A percentile compares a stretch with the other conserved stretches of the same genome.
These are phyloP conservation scores for Bufo gargarizans DNA, from an alignment of 2,113 vertebrate genomes.

Conservation along the genomic window DNA sequence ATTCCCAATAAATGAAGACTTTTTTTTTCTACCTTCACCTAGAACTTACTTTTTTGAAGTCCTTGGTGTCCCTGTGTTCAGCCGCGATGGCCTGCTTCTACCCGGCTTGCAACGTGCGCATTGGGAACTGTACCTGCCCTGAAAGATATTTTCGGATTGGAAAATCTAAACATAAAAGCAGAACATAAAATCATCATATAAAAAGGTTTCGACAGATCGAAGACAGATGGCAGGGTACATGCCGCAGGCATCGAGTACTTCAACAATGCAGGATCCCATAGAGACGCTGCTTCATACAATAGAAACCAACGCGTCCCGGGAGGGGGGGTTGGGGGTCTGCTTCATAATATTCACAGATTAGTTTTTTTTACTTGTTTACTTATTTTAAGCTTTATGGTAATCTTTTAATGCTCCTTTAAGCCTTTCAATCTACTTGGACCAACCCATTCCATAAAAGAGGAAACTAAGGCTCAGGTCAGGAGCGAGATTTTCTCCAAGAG, in stretches of 20 bases:
- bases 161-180: not conserved
- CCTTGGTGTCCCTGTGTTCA: slow-evolving; percentile 65
- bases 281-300: not conserved
- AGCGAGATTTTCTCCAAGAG: not conserved
- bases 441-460: not conserved
- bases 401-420: too few relatives aligned
- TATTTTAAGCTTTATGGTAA: too few relatives aligned
- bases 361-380: too few relatives aligned
- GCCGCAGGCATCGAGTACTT: not conserved
- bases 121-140: slow-evolving; percentile 9
- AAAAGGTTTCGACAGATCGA: not conserved
- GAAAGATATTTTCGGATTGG: slow-evolving; percentile 15
- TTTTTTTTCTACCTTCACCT: not conserved
- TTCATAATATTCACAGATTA: too few relatives aligned
- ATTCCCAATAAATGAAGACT: not conserved
- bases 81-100: slow-evolving; percentile 44
- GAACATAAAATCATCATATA: not conserved
- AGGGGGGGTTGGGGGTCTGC: too few relatives aligned
- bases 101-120: slow-evolving; percentile 16
- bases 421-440: too few relatives aligned
- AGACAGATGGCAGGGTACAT: not conserved
- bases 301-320: not conserved
- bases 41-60: slow-evolving; percentile 76
- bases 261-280: not conserved
- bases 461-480: not conserved